Evolutionary conservation across 1,140 invertebrate species (phyloP), one percentile per base, ranked within the genome.

Genomic region (Drosophila lacertosa): DNA sequence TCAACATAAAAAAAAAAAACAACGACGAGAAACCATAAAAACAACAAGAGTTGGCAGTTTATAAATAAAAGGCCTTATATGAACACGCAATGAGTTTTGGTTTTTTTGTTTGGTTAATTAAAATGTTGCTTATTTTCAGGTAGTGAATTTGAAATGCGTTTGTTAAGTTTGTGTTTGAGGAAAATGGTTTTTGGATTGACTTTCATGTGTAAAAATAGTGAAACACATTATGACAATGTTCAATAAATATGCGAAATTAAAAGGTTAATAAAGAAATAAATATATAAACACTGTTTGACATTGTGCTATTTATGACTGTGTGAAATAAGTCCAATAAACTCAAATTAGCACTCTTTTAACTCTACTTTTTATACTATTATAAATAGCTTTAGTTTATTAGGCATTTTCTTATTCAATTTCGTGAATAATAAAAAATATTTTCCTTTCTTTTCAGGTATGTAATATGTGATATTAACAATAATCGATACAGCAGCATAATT

Each of bases 401-500:
- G 4, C 11, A 35, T n/a, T 5, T n/a, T 35, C 2, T 4, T n/a
- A 35, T 48, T 13, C 4, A 26, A 45, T 45, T 45, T 37, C 29
- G 9, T 11, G 13, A 64, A 45, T 74, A 74, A 78, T 58, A 33
- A 29, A 39, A 7, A 9, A n/a, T 39, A 37, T 68, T 60, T 58
- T 57, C 16, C 40, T 44, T 26, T 55, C 4, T 16, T 79, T 79
- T 37, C 76, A 79, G 76, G 76, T 79, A 80, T 60, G 76, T 79
- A 69, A 65, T 64, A 11, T 5, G 18, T 13, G 33, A 33, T 22
- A 51, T 35, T 22, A 22, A 45, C 11, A 22, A 15, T 6, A 22
- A 45, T 44, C 20, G 22, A 26, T 24, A 26, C 6, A 24, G 24
- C 42, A 45, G 20, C 2, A 13, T 35, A 35, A n/a, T 35, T 35